Evolutionary conservation across 2,113 vertebrate genomes (phyloP), one percentile per base, ranked within the genome.

Genomic region (Oncorhynchus masou): DNA sequence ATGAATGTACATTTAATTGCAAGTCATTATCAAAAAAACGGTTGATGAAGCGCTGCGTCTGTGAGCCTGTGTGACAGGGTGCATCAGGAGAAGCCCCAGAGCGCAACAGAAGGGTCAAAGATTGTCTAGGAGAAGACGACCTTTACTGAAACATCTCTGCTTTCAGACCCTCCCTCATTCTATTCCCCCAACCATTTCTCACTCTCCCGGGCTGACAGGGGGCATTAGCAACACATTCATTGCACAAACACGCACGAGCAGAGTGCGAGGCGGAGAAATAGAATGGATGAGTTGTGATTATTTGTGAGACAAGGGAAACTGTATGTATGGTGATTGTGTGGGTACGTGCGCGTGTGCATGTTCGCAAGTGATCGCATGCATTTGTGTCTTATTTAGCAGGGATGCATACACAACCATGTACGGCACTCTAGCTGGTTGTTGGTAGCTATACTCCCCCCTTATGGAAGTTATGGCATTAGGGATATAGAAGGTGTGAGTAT

Each of bases 71-170:
- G 67, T 39, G 31, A 31, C 13, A 19, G 15, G 8, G 11, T 6
- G 68, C 22, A 19, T 70, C 31, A 45, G 27, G 68, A 22, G 39
- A 16, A n/a, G 8, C 68, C n/a, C 68, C 16, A 20, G 7, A 70
- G 84, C 67, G 74, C 3, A 4, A 73, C 48, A 69, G 29, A 88
- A 88, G 88, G 82, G 88, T 88, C 88, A 88, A 81, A 74, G 76
- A 29, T 73, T 74, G 76, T 80, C 51, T 78, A 74, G 59, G 77
- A 77, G 69, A 81, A 31, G 62, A 62, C 79, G 74, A 70, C 72
- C 76, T 81, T 84, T 84, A 70, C 73, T 75, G 68, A 39, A 77
- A 16, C 68, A 74, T 81, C 20, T 70, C 19, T 64, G 59, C 59
- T 74, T 74, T 54, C 51, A 64, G 31, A 22, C 15, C 54, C 31